These are phyloP conservation scores for Liodrosophila aerea DNA, from an alignment of 2,888 invertebrate genomes.

Conservation along the genomic window DNA sequence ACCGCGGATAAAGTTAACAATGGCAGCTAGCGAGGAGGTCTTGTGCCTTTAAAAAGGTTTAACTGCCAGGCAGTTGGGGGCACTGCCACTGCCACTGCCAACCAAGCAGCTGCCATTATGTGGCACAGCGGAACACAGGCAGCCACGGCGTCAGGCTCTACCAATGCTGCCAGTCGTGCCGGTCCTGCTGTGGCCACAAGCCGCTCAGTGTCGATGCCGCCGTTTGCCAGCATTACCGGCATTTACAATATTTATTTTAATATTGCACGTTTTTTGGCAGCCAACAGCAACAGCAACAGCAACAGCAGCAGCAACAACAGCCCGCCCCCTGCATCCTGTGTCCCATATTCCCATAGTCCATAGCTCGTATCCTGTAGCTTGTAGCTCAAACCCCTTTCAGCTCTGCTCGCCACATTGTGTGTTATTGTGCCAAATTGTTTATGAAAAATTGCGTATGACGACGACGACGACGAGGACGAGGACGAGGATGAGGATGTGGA, in stretches of 20 bases:
- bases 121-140: constrained; percentile 41
- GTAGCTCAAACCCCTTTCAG: constrained; percentile 15
- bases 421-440: constrained; percentile 78
- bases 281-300: constrained; percentile 7
- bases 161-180: constrained; percentile 18
- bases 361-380: constrained; percentile 3
- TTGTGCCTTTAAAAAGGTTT: constrained; percentile 66
- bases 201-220: constrained; percentile 40
- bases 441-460: constrained; percentile 78
- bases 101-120: constrained; percentile 45
- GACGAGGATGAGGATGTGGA: neutral
- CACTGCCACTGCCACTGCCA: neutral
- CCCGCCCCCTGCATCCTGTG: neutral
- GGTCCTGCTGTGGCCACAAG: constrained; percentile 63
- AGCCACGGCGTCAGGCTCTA: constrained; percentile 17
- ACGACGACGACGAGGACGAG: constrained; percentile 13
- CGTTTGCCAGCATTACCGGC: constrained; percentile 69
- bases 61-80: constrained; percentile 47
- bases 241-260: constrained; percentile 79
- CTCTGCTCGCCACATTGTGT: constrained; percentile 45
- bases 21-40: constrained; percentile 30
- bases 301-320: constrained; percentile 4
- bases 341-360: neutral
- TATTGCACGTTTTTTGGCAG: constrained; percentile 64
- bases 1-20: constrained; percentile 76